phyloP scores from a whole-genome alignment of 1,140 invertebrate genomes.

The Pomacea maculata region DNA sequence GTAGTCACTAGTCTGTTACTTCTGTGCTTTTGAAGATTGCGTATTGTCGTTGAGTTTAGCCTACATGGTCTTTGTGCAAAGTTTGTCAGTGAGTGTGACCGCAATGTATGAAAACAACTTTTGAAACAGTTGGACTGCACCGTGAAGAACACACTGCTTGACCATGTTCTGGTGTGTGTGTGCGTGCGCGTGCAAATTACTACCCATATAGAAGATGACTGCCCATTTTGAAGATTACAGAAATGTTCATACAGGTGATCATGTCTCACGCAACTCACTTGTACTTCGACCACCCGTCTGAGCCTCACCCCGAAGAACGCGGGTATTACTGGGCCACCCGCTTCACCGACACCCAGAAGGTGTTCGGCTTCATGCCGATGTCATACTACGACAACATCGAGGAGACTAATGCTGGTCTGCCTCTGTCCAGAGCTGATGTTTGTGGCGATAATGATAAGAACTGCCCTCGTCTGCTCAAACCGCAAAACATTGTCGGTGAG shows the following conservation, averaged over 20 bases:
- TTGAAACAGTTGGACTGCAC: too few species aligned
- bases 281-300: slow-evolving; percentile 63
- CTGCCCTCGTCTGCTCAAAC: slow-evolving; percentile 38
- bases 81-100: too few species aligned
- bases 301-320: slow-evolving; percentile 59
- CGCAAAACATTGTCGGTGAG: slow-evolving; percentile 54
- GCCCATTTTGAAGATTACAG: too few species aligned
- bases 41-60: too few species aligned
- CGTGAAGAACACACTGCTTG: too few species aligned
- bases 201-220: too few species aligned
- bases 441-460: slow-evolving; percentile 30
- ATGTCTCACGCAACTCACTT: slow-evolving; percentile 56
- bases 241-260: slow-evolving; percentile 46
- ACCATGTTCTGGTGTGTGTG: too few species aligned
- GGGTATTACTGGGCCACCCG: slow-evolving; percentile 58
- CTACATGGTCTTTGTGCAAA: too few species aligned
- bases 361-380: slow-evolving; percentile 50
- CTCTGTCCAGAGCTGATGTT: slow-evolving; percentile 25
- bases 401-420: slow-evolving; percentile 25
- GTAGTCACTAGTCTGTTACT: not conserved
- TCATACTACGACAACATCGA: slow-evolving; percentile 48
- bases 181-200: too few species aligned
- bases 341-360: slow-evolving; percentile 47
- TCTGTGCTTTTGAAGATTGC: not conserved
- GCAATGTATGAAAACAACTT: too few species aligned